phyloP scores from a whole-genome alignment of 2,113 vertebrate species.

The Xiphophorus couchianus region DNA sequence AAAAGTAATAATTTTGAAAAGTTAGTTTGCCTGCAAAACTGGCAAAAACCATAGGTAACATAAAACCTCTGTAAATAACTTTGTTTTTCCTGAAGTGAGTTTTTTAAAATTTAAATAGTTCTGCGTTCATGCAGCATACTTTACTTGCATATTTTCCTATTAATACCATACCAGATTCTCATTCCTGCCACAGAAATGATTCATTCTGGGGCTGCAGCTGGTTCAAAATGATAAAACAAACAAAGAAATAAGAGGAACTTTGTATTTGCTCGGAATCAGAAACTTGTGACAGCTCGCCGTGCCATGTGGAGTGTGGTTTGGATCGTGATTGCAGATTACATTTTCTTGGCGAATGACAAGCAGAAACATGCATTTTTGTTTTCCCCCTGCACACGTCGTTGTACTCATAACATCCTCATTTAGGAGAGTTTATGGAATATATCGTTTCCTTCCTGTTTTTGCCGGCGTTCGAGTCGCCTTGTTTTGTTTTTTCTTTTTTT shows the following conservation, averaged over 20 bases:
- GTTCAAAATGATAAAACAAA: slow-evolving; percentile 36
- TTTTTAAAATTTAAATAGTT: not conserved
- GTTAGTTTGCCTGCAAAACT: too few species aligned
- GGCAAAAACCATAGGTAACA: not conserved
- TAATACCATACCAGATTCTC: slow-evolving; percentile 24
- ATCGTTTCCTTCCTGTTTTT: slow-evolving; percentile 79
- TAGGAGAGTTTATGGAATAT: slow-evolving; percentile 67
- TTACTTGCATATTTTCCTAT: not conserved
- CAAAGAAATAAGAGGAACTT: slow-evolving; percentile 59
- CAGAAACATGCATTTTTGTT: slow-evolving; percentile 68
- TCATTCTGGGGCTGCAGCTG: slow-evolving; percentile 28
- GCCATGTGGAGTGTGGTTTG: slow-evolving; percentile 72
- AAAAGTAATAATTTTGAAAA: too few species aligned
- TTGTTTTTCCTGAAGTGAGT: not conserved
- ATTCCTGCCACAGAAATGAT: slow-evolving; percentile 15
- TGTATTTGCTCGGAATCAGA: slow-evolving; percentile 73
- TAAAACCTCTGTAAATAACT: not conserved
- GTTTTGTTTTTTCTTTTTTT: slow-evolving; percentile 55
- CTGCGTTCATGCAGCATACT: not conserved
- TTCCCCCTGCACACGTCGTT: slow-evolving; percentile 61
- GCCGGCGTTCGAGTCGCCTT: slow-evolving; percentile 57
- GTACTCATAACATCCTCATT: slow-evolving; percentile 74
- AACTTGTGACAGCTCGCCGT: slow-evolving; percentile 68
- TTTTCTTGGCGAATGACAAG: slow-evolving; percentile 73
- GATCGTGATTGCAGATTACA: slow-evolving; percentile 75